Evolutionary conservation across 2,113 vertebrate species (phyloP).

Genomic region (Cyprinodon brontotheroides): DNA sequence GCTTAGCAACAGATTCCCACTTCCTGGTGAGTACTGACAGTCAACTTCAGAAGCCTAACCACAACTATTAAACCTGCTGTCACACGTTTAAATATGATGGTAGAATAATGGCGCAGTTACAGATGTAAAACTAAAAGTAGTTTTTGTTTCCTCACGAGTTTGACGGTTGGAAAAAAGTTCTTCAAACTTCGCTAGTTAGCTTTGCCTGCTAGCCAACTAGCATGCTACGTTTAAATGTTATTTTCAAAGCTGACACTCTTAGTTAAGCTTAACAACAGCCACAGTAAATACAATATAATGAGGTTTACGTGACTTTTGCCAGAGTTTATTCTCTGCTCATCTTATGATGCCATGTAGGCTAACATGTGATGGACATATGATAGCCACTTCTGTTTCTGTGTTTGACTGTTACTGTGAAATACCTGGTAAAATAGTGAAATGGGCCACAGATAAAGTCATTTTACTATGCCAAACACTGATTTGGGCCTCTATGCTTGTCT

Average conservation of each 20-base stretch:
- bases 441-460: neutral
- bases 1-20: constrained; percentile 73
- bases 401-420: neutral
- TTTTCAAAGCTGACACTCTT: neutral
- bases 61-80: neutral
- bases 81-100: fast-evolving
- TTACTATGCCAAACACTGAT: neutral
- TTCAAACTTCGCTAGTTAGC: constrained; percentile 58
- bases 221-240: constrained; percentile 21
- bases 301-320: neutral
- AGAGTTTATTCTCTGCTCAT: neutral
- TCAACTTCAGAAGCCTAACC: constrained; percentile 14
- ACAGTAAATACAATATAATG: no score
- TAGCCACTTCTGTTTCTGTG: neutral
- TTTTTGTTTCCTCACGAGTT: neutral
- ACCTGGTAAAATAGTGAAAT: neutral
- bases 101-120: fast-evolving
- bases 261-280: neutral
- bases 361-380: neutral
- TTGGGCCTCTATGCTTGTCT: neutral
- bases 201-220: constrained; percentile 63
- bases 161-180: constrained; percentile 50
- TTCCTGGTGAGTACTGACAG: constrained; percentile 82
- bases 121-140: neutral
- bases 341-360: neutral